Evolutionary conservation across 2,797 vertebrate species (phyloP).

Genomic region (Gambelia wislizenii): DNA sequence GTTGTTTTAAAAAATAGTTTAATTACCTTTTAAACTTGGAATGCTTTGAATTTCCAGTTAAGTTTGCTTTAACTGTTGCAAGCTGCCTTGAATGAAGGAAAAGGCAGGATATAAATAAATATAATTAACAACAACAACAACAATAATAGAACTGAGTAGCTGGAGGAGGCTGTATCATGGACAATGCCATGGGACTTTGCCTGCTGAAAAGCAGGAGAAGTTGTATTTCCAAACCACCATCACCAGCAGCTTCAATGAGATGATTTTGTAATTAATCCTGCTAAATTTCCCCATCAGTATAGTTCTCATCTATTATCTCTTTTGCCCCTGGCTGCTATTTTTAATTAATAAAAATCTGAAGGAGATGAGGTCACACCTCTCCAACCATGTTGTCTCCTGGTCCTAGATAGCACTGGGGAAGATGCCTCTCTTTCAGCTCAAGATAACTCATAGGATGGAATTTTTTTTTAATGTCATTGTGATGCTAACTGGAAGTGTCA

Average conservation of each 20-base stretch:
- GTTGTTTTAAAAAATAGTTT: too few species aligned
- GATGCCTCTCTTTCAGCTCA: background rate
- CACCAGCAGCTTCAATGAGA: background rate
- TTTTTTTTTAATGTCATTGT: background rate
- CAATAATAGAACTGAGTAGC: too few species aligned
- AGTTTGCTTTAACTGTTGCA: too few species aligned
- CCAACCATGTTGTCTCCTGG: background rate
- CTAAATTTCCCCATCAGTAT: background rate
- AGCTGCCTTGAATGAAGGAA: too few species aligned
- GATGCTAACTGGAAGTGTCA: background rate
- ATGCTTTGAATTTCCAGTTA: too few species aligned
- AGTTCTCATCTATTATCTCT: background rate
- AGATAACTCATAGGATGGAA: background rate
- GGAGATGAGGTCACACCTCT: background rate
- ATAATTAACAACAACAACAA: too few species aligned
- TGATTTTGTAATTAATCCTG: background rate
- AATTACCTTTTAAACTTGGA: too few species aligned
- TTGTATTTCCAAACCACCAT: too few species aligned
- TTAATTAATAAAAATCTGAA: background rate
- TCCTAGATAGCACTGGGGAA: background rate
- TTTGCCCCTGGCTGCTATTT: background rate
- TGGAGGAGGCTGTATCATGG: too few species aligned
- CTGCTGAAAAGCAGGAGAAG: too few species aligned
- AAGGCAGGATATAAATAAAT: too few species aligned
- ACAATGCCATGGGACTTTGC: too few species aligned